Conservation (phyloP, 2,888 invertebrate genomes). For the Erannis defoliaria region DNA sequence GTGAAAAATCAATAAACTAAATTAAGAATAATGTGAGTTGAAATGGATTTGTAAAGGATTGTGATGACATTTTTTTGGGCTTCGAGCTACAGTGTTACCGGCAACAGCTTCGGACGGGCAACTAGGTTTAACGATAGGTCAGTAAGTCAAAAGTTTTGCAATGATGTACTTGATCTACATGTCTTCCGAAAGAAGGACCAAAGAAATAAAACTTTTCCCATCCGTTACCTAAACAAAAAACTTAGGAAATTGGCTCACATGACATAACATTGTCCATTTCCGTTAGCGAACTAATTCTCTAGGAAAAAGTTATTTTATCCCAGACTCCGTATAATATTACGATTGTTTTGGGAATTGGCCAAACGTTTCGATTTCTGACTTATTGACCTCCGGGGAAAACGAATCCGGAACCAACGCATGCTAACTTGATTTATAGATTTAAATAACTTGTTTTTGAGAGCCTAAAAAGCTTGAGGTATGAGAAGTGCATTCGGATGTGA, state of each 20-base stretch:
- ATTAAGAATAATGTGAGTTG: no score
- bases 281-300: conserved; percentile 47
- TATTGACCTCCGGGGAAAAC: conserved; percentile 77
- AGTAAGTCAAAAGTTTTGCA: no score
- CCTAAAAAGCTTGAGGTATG: conserved; percentile 12
- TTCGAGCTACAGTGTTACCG: no score
- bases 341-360: conserved; percentile 83
- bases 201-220: conserved; percentile 1
- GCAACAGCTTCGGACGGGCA: no score
- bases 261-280: conserved; percentile 39
- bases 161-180: no score
- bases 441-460: conserved; percentile 23
- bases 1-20: no score
- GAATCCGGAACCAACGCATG: conserved; percentile 54
- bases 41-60: no score
- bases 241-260: conserved; percentile 25
- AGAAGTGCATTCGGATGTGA: neutral
- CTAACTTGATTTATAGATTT: conserved; percentile 56
- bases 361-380: conserved; percentile 70
- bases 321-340: conserved; percentile 62
- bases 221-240: conserved; percentile 27
- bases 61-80: no score
- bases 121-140: no score
- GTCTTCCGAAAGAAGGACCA: neutral
- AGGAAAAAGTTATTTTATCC: conserved; percentile 54